These are phyloP conservation scores for Apodemia hepburni DNA, from an alignment of 2,888 invertebrate species.

Conservation along the genomic window DNA sequence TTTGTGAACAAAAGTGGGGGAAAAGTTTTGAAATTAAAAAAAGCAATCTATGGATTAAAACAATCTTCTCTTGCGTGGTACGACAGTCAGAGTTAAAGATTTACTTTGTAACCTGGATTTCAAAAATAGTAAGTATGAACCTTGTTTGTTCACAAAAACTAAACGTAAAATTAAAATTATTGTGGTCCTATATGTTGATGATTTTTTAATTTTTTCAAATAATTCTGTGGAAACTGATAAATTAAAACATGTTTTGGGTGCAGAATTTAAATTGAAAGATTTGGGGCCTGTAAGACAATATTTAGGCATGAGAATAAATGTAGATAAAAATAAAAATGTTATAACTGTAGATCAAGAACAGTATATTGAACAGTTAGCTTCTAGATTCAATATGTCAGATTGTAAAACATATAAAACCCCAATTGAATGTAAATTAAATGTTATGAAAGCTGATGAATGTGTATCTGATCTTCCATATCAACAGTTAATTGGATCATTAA, in stretches of 20 bases:
- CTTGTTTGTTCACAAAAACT: conserved; percentile 8
- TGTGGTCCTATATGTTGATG: conserved; percentile 1
- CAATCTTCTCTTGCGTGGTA: conserved; percentile 1
- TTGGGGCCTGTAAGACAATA: conserved; percentile 8
- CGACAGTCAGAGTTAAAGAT: conserved; percentile 3
- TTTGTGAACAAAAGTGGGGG: conserved; percentile 27
- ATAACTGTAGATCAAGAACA: conserved; percentile 6
- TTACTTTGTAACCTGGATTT: not conserved
- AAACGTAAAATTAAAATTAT: not conserved
- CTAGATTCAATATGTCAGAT: conserved; percentile 11
- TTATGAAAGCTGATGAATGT: conserved; percentile 13
- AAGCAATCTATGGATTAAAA: conserved; percentile 14
- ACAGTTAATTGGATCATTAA: conserved; percentile 16
- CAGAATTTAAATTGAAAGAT: conserved; percentile 5
- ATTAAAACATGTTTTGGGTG: not conserved
- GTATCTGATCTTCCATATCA: conserved; percentile 16
- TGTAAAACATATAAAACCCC: conserved; percentile 4
- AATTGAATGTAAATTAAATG: conserved; percentile 7
- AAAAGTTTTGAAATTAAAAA: conserved; percentile 24
- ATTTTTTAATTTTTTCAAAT: conserved; percentile 9
- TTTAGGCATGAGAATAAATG: conserved; percentile 6
- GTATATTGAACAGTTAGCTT: conserved; percentile 8
- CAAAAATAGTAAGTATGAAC: conserved; percentile 4
- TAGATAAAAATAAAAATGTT: not conserved
- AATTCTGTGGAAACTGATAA: not conserved